phyloP scores from a whole-genome alignment of 2,888 invertebrate species.

The Tachina lurida region DNA sequence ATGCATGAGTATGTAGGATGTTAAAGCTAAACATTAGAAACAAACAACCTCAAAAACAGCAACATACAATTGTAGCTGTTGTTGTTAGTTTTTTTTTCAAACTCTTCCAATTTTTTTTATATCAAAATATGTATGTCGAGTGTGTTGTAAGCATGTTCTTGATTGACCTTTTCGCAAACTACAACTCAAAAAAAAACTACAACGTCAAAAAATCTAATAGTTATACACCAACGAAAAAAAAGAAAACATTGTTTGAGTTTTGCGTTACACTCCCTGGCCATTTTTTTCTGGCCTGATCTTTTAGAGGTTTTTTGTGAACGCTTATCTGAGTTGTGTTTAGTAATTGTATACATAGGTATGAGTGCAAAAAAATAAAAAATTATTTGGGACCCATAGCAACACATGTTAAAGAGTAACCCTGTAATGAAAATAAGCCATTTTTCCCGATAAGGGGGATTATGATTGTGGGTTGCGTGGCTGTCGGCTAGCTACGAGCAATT shows the following conservation, averaged over 20 bases:
- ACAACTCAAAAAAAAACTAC: slow-evolving; percentile 26
- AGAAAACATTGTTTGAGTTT: slow-evolving; percentile 1
- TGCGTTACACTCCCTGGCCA: slow-evolving; percentile 20
- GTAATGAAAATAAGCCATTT: neutral
- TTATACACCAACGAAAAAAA: slow-evolving; percentile 7
- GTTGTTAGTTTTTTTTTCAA: slow-evolving; percentile 14
- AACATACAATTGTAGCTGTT: slow-evolving; percentile 51
- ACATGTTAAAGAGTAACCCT: slow-evolving; percentile 23
- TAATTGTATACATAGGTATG: slow-evolving; percentile 61
- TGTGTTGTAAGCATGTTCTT: slow-evolving; percentile 67
- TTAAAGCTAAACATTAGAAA: slow-evolving; percentile 60
- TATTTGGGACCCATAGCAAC: neutral
- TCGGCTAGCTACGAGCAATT: too few relatives aligned
- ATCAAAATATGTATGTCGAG: slow-evolving; percentile 54
- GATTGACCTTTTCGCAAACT: slow-evolving; percentile 68
- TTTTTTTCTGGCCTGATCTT: neutral
- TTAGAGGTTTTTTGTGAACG: slow-evolving; percentile 4
- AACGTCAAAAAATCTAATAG: neutral
- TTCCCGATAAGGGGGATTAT: too few relatives aligned
- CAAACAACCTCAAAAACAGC: slow-evolving; percentile 58
- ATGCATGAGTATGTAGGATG: slow-evolving; percentile 61
- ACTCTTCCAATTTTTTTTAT: neutral
- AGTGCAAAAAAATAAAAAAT: slow-evolving; percentile 18
- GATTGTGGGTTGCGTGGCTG: too few relatives aligned
- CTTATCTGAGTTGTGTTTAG: slow-evolving; percentile 49